phyloP scores from a whole-genome alignment of 2,888 invertebrate species.

The Peribatodes rhomboidaria region DNA sequence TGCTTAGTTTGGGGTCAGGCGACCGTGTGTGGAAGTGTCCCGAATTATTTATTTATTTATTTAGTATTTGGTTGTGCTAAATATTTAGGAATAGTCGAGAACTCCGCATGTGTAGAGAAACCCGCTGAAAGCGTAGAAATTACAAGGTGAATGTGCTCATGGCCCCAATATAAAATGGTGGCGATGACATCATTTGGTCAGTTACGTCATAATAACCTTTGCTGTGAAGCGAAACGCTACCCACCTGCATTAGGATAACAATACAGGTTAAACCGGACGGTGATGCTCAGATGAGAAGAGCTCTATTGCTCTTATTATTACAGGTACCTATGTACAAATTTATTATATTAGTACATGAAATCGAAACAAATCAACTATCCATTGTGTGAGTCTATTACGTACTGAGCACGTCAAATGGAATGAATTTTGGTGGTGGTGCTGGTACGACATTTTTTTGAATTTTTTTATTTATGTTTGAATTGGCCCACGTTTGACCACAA shows the following conservation, averaged over 20 bases:
- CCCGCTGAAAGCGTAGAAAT: conserved; percentile 33
- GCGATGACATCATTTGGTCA: conserved; percentile 54
- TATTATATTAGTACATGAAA: no score
- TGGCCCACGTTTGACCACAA: no score
- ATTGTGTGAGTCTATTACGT: no score
- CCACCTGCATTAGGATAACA: neutral
- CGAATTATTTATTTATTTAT: no score
- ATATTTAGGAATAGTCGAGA: neutral
- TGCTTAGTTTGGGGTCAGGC: no score
- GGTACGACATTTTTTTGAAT: no score
- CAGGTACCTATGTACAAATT: neutral
- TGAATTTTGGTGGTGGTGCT: no score
- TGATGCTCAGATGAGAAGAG: neutral
- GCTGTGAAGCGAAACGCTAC: neutral
- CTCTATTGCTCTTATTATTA: neutral
- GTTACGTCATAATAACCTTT: conserved; percentile 1
- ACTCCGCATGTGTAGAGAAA: conserved; percentile 22
- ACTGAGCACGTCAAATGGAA: no score
- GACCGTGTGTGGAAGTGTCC: no score
- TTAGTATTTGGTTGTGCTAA: no score
- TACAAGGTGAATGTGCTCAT: conserved; percentile 60
- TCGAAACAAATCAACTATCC: no score
- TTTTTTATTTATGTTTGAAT: no score
- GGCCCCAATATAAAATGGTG: conserved; percentile 58
- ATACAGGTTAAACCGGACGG: neutral